These are phyloP conservation scores for Stegana nigrithorax DNA, from an alignment of 2,888 invertebrate genomes.

Conservation along the genomic window DNA sequence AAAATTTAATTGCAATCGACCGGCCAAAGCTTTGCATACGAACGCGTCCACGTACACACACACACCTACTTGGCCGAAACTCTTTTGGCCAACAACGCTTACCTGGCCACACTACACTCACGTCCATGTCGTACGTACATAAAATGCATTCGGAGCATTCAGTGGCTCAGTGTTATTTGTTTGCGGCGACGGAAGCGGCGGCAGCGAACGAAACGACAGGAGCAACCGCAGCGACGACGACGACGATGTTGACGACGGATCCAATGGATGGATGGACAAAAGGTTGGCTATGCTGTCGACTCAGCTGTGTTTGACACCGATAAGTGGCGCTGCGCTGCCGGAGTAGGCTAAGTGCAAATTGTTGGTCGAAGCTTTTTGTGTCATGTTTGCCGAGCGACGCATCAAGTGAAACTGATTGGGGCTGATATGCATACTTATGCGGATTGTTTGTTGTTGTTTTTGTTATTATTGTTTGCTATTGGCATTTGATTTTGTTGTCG, in stretches of 20 bases:
- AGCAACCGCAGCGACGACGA: no score
- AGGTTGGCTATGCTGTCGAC: not conserved
- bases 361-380: conserved; percentile 47
- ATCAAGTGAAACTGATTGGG: conserved; percentile 17
- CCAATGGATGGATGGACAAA: not conserved
- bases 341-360: conserved; percentile 51
- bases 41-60: no score
- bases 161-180: no score
- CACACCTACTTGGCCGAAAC: no score
- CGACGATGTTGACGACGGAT: no score
- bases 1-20: conserved; percentile 49
- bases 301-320: conserved; percentile 5
- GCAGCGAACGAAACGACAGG: no score
- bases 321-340: no score
- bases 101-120: not conserved
- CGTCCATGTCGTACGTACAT: not conserved
- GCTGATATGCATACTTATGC: no score
- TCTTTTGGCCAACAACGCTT: no score
- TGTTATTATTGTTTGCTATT: not conserved
- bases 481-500: no score
- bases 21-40: not conserved
- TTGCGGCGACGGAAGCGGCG: no score
- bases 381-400: conserved; percentile 57
- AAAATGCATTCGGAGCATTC: not conserved
- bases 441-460: no score